These are phyloP conservation scores for Nomada flava DNA, from an alignment of 2,888 invertebrate genomes.

Conservation along the genomic window DNA sequence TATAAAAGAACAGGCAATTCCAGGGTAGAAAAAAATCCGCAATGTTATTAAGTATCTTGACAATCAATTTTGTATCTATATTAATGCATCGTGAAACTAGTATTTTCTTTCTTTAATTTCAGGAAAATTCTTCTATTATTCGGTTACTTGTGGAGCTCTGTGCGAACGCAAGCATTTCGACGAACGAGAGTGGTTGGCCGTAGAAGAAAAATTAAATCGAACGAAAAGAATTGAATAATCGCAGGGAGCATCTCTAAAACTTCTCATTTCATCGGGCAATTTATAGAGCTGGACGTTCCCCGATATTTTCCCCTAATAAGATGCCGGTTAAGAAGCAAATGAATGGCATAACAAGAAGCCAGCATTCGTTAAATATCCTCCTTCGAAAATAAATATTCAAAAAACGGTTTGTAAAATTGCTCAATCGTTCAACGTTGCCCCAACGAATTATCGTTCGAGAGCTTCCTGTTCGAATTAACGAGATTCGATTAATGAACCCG, in stretches of 20 bases:
- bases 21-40: too few relatives aligned
- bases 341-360: slow-evolving; percentile 16
- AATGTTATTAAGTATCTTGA: too few relatives aligned
- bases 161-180: neutral
- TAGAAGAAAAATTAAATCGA: neutral
- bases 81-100: too few relatives aligned
- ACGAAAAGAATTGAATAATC: slow-evolving; percentile 1
- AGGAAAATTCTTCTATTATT: neutral
- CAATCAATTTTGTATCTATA: too few relatives aligned
- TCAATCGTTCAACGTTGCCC: neutral
- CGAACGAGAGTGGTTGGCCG: neutral
- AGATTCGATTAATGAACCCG: slow-evolving; percentile 2
- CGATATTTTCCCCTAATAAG: slow-evolving; percentile 54
- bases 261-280: slow-evolving; percentile 10
- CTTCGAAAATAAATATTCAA: slow-evolving; percentile 5
- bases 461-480: neutral
- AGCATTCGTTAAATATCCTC: neutral
- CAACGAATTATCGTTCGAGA: neutral
- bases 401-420: neutral
- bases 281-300: slow-evolving; percentile 46
- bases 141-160: neutral
- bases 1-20: too few relatives aligned
- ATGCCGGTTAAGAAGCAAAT: slow-evolving; percentile 24
- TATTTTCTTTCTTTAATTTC: too few relatives aligned
- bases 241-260: neutral